A percentile compares a stretch with the other conserved stretches of the same genome.
Evolutionary conservation across 2,113 vertebrate species (phyloP).

Genomic region (Aix galericulata): DNA sequence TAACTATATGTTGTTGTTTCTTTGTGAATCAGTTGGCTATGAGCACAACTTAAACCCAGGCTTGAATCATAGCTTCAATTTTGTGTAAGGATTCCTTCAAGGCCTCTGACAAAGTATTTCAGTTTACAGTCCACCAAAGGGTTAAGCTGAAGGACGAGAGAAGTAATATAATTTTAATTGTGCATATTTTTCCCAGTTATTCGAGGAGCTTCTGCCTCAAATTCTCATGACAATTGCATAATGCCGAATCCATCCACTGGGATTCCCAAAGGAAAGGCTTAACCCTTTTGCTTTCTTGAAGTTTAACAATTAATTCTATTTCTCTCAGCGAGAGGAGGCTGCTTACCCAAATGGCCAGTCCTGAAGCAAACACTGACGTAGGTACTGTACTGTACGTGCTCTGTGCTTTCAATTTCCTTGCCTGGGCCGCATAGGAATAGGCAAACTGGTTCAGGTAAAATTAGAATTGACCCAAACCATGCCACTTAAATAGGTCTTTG

Average conservation of each 20-base stretch:
- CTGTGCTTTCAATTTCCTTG: constrained; percentile 25
- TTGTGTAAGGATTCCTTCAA: not conserved
- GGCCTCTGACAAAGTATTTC: not conserved
- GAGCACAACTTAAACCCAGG: not conserved
- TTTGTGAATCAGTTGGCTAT: not conserved
- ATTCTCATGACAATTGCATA: constrained; percentile 50
- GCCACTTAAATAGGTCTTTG: not conserved
- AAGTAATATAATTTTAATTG: constrained; percentile 31
- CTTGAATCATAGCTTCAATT: not conserved
- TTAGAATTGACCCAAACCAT: constrained; percentile 49
- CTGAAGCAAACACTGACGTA: not conserved
- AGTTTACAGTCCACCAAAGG: not conserved
- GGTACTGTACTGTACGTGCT: not conserved
- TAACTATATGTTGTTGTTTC: constrained; percentile 8
- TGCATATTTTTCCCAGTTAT: constrained; percentile 20
- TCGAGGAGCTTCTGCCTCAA: not conserved
- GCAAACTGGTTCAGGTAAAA: constrained; percentile 44
- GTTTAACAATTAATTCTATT: constrained; percentile 53
- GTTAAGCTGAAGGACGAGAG: constrained; percentile 51
- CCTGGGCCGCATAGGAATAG: constrained; percentile 37
- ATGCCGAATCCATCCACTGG: constrained; percentile 6
- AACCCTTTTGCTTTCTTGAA: constrained; percentile 57
- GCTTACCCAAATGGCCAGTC: constrained; percentile 30
- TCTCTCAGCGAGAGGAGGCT: not conserved
- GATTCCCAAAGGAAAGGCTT: constrained; percentile 29